Evolutionary conservation across 2,888 invertebrate species (phyloP), one percentile per base, ranked within the genome.

Genomic region (Agelastica alni): DNA sequence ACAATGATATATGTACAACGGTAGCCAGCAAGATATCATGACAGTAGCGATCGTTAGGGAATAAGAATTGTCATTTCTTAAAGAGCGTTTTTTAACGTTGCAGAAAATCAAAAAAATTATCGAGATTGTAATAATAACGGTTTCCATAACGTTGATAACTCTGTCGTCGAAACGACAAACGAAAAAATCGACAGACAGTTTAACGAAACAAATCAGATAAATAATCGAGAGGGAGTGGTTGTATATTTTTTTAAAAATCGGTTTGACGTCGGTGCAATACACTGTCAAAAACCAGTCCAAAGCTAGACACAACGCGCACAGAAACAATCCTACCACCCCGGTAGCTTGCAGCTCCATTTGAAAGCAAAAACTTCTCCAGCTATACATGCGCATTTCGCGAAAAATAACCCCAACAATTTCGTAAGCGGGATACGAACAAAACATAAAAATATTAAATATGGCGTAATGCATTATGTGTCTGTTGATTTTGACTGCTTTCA

Each of bases 271-370:
- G 14, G 18, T 49, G 16, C 18, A 41, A 31, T 49, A 20, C 3
- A 49, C 31, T 2, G 14, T 20, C 13, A 49, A 2, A 3, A 49
- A 20, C 48, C 48, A 49, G 30, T 49, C 20, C 2, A 41, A 20
- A n/a, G 31, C 3, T 20, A 39, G 30, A 2, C 2, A 30, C 2
- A 49, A 20, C 3, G 3, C 13, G 12, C 41, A 31, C 3, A 49
- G 12, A 32, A 49, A 32, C 20, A 32, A n/a, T n/a, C 48, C 41
- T 2, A 49, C 1, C 4, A 32, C 5, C 5, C n/a, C 12, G 2
- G 5, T 9, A 5, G 13, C 10, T 14, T 41, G 31, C 2, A 41
- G 0, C 36, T 26, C 9, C 4, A 9, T 17, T 13, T 14, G 18
- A 7, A 20, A 3, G 14, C 41, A 41, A 14, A n/a, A 1, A 1